These are phyloP conservation scores for Phocoena sinus DNA, from an alignment of 2,113 vertebrate genomes.

Conservation along the genomic window DNA sequence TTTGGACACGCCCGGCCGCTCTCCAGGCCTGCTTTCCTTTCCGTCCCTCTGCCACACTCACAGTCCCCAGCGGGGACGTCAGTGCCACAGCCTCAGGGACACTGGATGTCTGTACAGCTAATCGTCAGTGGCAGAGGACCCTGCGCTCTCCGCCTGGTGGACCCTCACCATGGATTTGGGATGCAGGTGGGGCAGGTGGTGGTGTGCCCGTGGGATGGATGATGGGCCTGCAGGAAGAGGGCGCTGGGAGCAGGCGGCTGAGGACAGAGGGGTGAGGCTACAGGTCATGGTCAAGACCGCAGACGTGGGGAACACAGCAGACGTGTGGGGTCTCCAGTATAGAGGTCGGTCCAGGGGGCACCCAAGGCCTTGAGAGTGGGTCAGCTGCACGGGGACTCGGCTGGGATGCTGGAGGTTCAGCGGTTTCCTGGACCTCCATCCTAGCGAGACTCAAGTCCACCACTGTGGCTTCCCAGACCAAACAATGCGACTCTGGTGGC, in stretches of 20 bases:
- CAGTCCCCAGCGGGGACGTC: rapidly evolving
- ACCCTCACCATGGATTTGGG: neutral
- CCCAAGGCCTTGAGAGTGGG: rapidly evolving
- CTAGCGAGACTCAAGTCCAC: rapidly evolving
- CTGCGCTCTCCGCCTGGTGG: rapidly evolving
- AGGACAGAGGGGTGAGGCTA: neutral
- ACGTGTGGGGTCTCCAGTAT: rapidly evolving
- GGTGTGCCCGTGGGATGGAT: rapidly evolving
- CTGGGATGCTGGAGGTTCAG: neutral
- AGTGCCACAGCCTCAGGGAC: neutral
- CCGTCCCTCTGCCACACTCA: neutral
- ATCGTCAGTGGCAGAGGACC: rapidly evolving
- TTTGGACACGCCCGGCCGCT: rapidly evolving
- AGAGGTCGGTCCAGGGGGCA: neutral
- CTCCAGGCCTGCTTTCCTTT: too few species aligned
- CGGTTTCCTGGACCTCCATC: neutral
- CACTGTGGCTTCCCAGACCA: neutral
- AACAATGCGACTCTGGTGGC: rapidly evolving
- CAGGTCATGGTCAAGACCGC: neutral
- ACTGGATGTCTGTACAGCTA: rapidly evolving
- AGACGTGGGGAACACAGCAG: rapidly evolving
- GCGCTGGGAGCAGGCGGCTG: neutral
- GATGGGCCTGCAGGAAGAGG: neutral
- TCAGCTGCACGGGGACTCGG: rapidly evolving
- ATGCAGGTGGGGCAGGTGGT: rapidly evolving